Evolutionary conservation across 2,113 vertebrate species (phyloP).

Genomic region (Danio rerio): GRCz12tu NC_133196.1:20534001-20534500

Average conservation of each 20-base stretch:
- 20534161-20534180: conserved; percentile 64
- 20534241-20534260: neutral
- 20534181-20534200: conserved; percentile 35
- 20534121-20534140: conserved; percentile 76
- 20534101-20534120: conserved; percentile 74
- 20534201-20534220: conserved; percentile 25
- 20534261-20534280: neutral
- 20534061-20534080: conserved; percentile 73
- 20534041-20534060: conserved; percentile 71
- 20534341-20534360: neutral
- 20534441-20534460: conserved; percentile 85
- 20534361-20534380: neutral
- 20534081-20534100: conserved; percentile 75
- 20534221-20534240: conserved; percentile 30
- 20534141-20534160: conserved; percentile 71
- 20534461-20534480: conserved; percentile 86
- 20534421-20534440: conserved; percentile 68
- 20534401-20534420: conserved; percentile 14
- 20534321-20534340: neutral
- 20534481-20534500: conserved; percentile 83
- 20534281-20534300: neutral
- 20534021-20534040: conserved; percentile 73
- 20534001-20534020: conserved; percentile 65
- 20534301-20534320: neutral
- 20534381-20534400: neutral